A percentile compares a stretch with the other conserved stretches of the same genome.
Evolutionary conservation across 2,113 vertebrate species (phyloP).

Genomic region (Acanthisitta chloris): DNA sequence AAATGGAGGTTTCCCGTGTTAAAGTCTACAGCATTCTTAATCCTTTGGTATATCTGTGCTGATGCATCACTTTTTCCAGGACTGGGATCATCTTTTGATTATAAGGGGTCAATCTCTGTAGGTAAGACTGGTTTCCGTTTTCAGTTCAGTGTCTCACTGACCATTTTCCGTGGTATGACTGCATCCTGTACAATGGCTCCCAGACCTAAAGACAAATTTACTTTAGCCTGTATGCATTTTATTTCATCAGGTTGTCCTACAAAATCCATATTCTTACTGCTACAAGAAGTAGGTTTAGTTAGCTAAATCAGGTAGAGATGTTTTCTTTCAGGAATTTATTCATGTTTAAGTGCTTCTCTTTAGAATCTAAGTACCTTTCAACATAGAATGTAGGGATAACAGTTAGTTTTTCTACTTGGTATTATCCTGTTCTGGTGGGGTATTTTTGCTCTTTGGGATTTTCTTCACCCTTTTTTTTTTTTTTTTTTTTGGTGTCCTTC

Average conservation of each 20-base stretch:
- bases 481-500: rapidly evolving
- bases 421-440: rapidly evolving
- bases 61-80: background rate
- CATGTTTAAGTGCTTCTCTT: background rate
- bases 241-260: background rate
- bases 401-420: background rate
- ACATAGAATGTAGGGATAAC: background rate
- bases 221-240: rapidly evolving
- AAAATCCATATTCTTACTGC: background rate
- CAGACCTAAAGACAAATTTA: background rate
- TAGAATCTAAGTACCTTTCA: background rate
- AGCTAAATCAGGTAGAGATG: background rate
- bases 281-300: background rate
- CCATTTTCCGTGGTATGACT: no score
- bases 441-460: rapidly evolving
- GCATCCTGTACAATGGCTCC: background rate
- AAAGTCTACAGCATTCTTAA: background rate
- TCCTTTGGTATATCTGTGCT: background rate
- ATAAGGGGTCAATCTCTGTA: background rate
- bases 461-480: background rate
- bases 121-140: background rate
- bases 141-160: background rate
- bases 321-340: background rate
- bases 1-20: background rate
- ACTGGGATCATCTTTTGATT: background rate